These are phyloP conservation scores for Latrodectus hesperus DNA, from an alignment of 2,888 invertebrate genomes.

Conservation along the genomic window DNA sequence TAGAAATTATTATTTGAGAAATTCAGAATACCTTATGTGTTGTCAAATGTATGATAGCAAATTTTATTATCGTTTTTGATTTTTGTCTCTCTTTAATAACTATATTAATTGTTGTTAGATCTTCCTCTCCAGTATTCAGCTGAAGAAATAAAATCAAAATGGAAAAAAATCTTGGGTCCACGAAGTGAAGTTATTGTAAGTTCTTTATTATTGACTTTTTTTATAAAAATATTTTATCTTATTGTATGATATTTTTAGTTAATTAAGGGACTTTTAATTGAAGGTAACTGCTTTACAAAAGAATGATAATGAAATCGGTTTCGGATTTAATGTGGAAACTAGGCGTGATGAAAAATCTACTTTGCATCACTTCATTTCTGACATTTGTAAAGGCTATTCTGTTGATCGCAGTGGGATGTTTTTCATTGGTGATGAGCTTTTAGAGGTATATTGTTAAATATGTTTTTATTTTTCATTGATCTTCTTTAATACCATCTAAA, in stretches of 20 bases:
- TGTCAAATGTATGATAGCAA: no score
- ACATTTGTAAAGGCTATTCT: constrained; percentile 96
- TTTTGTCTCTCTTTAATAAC: neutral
- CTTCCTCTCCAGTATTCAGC: constrained; percentile 1
- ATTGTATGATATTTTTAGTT: no score
- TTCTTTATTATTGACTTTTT: constrained; percentile 18
- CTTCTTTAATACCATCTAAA: no score
- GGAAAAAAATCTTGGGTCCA: constrained; percentile 83
- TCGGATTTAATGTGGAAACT: constrained; percentile 97
- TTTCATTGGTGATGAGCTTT: constrained; percentile 94
- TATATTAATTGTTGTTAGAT: neutral
- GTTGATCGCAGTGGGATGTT: constrained; percentile 93
- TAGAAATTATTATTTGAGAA: no score
- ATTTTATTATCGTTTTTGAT: no score
- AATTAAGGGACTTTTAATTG: neutral
- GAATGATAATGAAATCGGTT: constrained; percentile 81
- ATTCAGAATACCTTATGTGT: no score
- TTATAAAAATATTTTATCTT: neutral
- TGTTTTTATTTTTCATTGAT: neutral
- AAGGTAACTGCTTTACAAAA: constrained; percentile 53
- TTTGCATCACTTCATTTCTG: constrained; percentile 97
- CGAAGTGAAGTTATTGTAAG: constrained; percentile 88
- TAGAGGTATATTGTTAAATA: constrained; percentile 79
- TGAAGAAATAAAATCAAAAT: constrained; percentile 78
- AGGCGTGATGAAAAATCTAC: constrained; percentile 98